Conservation (phyloP, 2,797 vertebrate species). For the Arremon aurantiirostris region DNA sequence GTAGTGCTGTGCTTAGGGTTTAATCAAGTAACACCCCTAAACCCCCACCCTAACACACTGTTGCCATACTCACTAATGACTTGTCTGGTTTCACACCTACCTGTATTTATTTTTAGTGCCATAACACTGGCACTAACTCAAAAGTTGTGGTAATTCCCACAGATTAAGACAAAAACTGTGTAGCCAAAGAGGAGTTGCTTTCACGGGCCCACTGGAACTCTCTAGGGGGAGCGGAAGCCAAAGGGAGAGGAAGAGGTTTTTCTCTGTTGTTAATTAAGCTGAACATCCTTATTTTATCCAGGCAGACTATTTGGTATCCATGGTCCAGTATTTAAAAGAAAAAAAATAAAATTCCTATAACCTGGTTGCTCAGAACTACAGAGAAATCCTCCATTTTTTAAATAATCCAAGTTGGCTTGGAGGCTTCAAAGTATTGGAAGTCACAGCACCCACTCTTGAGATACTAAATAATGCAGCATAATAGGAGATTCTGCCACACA, state of each 20-base stretch:
- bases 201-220: background rate
- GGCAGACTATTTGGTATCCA: background rate
- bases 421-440: conserved; percentile 8
- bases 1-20: background rate
- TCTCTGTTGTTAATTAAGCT: background rate
- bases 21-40: background rate
- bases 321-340: background rate
- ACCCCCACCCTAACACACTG: background rate
- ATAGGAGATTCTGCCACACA: background rate
- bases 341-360: background rate
- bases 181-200: background rate
- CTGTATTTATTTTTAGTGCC: no score
- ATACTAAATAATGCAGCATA: conserved; percentile 26
- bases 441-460: background rate
- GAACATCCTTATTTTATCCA: background rate
- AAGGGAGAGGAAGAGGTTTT: background rate
- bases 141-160: accelerated
- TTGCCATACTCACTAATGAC: background rate
- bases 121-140: background rate
- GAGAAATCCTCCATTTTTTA: background rate
- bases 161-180: background rate
- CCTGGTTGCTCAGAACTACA: background rate
- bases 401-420: background rate
- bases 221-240: background rate
- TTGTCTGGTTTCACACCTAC: background rate